A percentile compares a stretch with the other conserved stretches of the same genome.
Conservation (phyloP, 2,888 invertebrate species). For the Homarus gammarus region DNA sequence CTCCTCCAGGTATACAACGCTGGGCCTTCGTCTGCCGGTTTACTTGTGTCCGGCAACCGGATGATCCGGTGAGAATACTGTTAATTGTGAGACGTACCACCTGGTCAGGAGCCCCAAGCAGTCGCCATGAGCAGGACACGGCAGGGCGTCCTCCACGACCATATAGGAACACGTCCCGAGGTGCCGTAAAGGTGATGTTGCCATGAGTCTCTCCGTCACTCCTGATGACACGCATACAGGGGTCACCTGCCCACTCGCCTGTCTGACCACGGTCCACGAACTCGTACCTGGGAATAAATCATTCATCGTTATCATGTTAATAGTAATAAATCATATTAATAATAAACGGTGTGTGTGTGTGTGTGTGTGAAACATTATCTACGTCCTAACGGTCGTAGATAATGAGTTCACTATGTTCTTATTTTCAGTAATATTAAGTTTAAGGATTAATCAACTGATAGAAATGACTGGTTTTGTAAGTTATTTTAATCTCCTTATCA, state of each 20-base stretch:
- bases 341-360: too few relatives aligned
- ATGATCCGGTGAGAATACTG: slow-evolving; percentile 46
- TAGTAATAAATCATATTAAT: too few relatives aligned
- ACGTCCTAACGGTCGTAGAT: too few relatives aligned
- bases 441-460: too few relatives aligned
- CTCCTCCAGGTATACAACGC: slow-evolving; percentile 57
- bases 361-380: too few relatives aligned
- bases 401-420: too few relatives aligned
- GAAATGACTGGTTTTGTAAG: too few relatives aligned
- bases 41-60: slow-evolving; percentile 58
- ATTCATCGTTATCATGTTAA: background rate
- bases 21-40: slow-evolving; percentile 67
- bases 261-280: slow-evolving; percentile 84
- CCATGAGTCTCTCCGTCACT: slow-evolving; percentile 52
- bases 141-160: slow-evolving; percentile 89
- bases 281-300: slow-evolving; percentile 88
- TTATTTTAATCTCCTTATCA: too few relatives aligned
- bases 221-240: slow-evolving; percentile 76
- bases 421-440: too few relatives aligned
- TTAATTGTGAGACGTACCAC: slow-evolving; percentile 74
- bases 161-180: slow-evolving; percentile 89
- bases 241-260: slow-evolving; percentile 76
- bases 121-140: slow-evolving; percentile 87
- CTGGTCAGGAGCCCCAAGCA: slow-evolving; percentile 85
- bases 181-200: slow-evolving; percentile 82